Conservation (phyloP, 1,140 invertebrate genomes). For the Bombus haemorrhoidalis region DNA sequence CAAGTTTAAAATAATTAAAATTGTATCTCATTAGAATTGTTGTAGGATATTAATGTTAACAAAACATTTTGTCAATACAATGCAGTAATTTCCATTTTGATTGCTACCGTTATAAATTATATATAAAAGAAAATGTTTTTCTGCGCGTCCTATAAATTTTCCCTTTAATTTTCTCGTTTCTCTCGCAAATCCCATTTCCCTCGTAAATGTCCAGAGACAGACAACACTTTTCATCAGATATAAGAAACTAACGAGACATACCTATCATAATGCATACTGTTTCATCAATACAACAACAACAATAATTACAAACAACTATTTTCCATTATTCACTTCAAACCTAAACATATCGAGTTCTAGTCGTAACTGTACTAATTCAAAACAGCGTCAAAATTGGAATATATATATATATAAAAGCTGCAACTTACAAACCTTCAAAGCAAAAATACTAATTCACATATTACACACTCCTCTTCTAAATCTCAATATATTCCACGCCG, state of each 20-base stretch:
- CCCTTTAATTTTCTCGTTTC: no score
- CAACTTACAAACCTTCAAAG: neutral
- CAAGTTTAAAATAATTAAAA: no score
- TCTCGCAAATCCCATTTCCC: no score
- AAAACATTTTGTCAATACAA: no score
- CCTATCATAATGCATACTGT: neutral
- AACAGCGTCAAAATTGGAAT: neutral
- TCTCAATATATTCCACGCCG: neutral
- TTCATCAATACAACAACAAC: neutral
- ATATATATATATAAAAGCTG: neutral
- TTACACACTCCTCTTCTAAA: neutral
- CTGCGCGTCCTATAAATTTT: no score
- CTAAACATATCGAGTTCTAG: neutral
- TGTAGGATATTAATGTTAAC: no score
- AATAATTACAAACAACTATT: neutral
- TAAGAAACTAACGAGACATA: neutral
- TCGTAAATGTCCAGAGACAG: neutral
- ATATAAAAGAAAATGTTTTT: no score
- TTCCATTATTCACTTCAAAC: neutral
- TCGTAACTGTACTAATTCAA: neutral
- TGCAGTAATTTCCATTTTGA: no score
- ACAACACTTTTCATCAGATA: neutral
- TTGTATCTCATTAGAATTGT: no score
- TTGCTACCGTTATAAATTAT: no score
- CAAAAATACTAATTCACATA: neutral